Conservation (phyloP, 2,888 invertebrate genomes). For the Yponomeuta plumbellus region DNA sequence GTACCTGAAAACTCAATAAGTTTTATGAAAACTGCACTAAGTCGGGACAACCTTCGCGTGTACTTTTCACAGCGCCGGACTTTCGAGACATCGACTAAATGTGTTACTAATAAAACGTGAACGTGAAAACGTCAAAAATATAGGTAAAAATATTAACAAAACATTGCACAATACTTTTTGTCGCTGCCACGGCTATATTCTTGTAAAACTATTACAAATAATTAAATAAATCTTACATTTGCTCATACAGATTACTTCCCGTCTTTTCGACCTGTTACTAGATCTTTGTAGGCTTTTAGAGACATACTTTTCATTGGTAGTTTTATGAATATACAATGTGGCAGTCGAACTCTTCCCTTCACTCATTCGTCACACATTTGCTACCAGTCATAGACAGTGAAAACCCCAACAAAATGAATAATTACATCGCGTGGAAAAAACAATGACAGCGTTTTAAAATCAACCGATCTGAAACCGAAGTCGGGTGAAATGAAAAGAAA, state of each 20-base stretch:
- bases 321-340: constrained; percentile 50
- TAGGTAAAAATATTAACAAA: constrained; percentile 35
- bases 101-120: constrained; percentile 62
- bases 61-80: constrained; percentile 48
- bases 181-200: constrained; percentile 50
- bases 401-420: constrained; percentile 36
- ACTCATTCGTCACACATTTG: constrained; percentile 39
- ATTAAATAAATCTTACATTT: constrained; percentile 46
- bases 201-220: constrained; percentile 53
- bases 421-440: constrained; percentile 17
- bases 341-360: constrained; percentile 39
- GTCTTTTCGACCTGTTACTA: constrained; percentile 64
- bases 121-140: constrained; percentile 45
- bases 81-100: constrained; percentile 73
- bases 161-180: constrained; percentile 46
- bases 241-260: constrained; percentile 68
- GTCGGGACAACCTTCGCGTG: constrained; percentile 20
- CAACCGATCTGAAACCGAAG: constrained; percentile 19
- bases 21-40: not conserved
- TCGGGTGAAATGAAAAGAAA: constrained; percentile 53
- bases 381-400: constrained; percentile 68
- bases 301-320: constrained; percentile 40
- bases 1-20: constrained; percentile 19
- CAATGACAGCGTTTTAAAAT: constrained; percentile 22
- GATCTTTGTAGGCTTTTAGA: constrained; percentile 57